phyloP scores from a whole-genome alignment of 1,140 invertebrate species.

The Aplysia californica region DNA sequence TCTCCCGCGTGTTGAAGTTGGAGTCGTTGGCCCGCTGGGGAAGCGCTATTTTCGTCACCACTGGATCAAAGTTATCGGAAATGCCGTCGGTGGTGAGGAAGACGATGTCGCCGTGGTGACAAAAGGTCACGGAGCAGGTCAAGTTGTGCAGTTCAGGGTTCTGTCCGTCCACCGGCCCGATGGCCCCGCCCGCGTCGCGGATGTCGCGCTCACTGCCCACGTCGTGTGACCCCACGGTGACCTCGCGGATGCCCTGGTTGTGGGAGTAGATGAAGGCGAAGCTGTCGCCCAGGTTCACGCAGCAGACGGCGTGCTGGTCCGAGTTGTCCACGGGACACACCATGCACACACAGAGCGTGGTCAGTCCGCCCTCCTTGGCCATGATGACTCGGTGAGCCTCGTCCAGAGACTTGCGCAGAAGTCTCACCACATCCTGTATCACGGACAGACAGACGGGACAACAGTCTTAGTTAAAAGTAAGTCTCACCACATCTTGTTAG shows the following conservation, averaged over 20 bases:
- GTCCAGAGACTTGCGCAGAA: slow-evolving; percentile 85
- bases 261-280: slow-evolving; percentile 89
- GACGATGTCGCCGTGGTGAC: slow-evolving; percentile 86
- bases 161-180: slow-evolving; percentile 84
- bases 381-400: slow-evolving; percentile 89
- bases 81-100: slow-evolving; percentile 93
- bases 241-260: slow-evolving; percentile 77
- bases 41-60: slow-evolving; percentile 92
- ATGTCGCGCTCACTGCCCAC: slow-evolving; percentile 90
- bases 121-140: slow-evolving; percentile 88
- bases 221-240: slow-evolving; percentile 85
- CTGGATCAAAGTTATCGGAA: slow-evolving; percentile 94
- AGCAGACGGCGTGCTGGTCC: slow-evolving; percentile 82
- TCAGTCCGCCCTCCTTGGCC: slow-evolving; percentile 86
- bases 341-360: slow-evolving; percentile 85
- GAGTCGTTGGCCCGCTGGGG: slow-evolving; percentile 64
- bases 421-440: slow-evolving; percentile 81
- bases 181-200: slow-evolving; percentile 88
- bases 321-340: slow-evolving; percentile 75
- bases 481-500: too few relatives aligned
- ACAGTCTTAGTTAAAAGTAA: neutral
- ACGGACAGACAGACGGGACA: neutral
- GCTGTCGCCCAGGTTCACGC: slow-evolving; percentile 92
- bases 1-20: slow-evolving; percentile 33
- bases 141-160: slow-evolving; percentile 92